phyloP scores from a whole-genome alignment of 2,888 invertebrate species.

The Dorcus hopei region DNA sequence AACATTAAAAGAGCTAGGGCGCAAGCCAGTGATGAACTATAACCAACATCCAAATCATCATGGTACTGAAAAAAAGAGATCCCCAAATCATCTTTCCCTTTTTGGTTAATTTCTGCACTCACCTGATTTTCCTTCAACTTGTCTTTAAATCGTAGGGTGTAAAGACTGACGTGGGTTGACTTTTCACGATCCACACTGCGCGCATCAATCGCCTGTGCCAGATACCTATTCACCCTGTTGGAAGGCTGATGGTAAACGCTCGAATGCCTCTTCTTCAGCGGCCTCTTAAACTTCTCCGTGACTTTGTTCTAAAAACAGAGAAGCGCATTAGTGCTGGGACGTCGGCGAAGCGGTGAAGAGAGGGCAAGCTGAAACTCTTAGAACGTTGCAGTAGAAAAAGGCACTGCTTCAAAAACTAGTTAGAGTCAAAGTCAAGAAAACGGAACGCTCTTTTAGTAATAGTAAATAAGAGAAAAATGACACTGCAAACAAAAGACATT shows the following conservation, averaged over 20 bases:
- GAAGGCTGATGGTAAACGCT: conserved; percentile 85
- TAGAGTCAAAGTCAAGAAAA: conserved; percentile 7
- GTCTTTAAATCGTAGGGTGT: conserved; percentile 84
- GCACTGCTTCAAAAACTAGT: not conserved
- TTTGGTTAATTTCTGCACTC: conserved; percentile 26
- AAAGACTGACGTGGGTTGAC: conserved; percentile 80
- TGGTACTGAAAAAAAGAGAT: conserved; percentile 64
- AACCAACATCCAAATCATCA: conserved; percentile 79
- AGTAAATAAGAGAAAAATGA: not conserved
- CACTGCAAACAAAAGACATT: conserved; percentile 5
- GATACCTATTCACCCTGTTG: conserved; percentile 88
- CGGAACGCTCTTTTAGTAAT: conserved; percentile 3
- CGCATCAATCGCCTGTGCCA: conserved; percentile 88
- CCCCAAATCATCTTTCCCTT: not conserved
- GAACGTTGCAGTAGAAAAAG: not conserved
- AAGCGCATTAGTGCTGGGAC: conserved; percentile 4
- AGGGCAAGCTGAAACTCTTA: too few relatives aligned
- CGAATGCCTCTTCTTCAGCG: conserved; percentile 83
- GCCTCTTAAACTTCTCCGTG: conserved; percentile 83
- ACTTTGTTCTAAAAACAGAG: conserved; percentile 67
- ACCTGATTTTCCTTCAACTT: conserved; percentile 79
- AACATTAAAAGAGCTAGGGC: conserved; percentile 73
- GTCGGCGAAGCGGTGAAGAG: not conserved
- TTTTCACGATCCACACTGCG: conserved; percentile 88
- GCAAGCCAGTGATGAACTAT: conserved; percentile 78